These are phyloP conservation scores for Limnodromus scolopaceus DNA, from an alignment of 2,797 vertebrate species.

Conservation along the genomic window DNA sequence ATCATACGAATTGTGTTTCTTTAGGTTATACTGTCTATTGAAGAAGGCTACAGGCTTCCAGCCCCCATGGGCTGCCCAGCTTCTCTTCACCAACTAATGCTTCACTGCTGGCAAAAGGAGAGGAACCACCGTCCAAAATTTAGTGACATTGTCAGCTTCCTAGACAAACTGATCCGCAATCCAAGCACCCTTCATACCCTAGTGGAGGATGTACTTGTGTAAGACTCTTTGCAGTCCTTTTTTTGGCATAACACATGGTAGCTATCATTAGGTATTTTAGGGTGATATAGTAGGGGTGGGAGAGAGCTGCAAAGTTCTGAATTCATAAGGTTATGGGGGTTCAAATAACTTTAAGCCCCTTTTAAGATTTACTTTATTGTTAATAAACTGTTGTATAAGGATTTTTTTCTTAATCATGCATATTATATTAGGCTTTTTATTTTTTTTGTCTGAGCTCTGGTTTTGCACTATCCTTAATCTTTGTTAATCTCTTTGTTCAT, in stretches of 20 bases:
- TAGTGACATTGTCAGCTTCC: conserved; percentile 91
- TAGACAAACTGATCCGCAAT: conserved; percentile 96
- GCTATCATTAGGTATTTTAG: background rate
- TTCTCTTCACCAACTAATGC: conserved; percentile 95
- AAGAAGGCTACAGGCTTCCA: conserved; percentile 96
- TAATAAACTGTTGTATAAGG: background rate
- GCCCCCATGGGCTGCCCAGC: conserved; percentile 97
- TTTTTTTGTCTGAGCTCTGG: background rate
- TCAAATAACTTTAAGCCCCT: background rate
- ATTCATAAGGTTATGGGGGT: background rate
- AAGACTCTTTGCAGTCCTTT: conserved; percentile 51
- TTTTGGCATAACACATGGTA: background rate
- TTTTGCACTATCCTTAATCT: background rate
- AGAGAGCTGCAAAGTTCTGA: background rate
- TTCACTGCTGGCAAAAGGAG: conserved; percentile 98
- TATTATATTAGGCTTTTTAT: background rate
- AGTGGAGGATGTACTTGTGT: conserved; percentile 86
- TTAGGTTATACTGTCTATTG: conserved; percentile 96
- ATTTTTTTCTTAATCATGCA: background rate
- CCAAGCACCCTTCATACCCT: conserved; percentile 93
- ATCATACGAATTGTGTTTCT: background rate
- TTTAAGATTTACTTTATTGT: conserved; percentile 4
- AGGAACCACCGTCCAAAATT: conserved; percentile 96
- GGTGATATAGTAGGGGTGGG: background rate
- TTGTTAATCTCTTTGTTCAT: background rate